Evolutionary conservation across 2,888 invertebrate species (phyloP).

Genomic region (Perdita meconis): DNA sequence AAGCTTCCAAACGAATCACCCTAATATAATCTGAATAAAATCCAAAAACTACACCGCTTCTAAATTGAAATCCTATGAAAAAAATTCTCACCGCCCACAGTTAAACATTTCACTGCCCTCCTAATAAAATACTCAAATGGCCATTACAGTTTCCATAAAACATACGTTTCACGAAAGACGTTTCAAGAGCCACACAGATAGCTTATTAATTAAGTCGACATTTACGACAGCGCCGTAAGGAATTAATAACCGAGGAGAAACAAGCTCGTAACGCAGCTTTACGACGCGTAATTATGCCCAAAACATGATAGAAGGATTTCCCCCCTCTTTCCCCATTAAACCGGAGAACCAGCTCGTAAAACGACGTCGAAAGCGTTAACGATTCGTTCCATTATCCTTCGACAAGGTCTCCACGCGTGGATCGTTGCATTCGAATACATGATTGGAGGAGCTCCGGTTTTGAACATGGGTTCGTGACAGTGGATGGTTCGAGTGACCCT

Average conservation of each 20-base stretch:
- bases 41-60: no score
- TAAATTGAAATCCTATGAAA: no score
- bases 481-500: not conserved
- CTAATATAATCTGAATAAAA: no score
- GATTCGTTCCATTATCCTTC: slow-evolving; percentile 14
- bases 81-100: no score
- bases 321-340: not conserved
- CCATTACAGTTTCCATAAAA: slow-evolving; percentile 12
- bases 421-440: not conserved
- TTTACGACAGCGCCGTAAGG: slow-evolving; percentile 33
- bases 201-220: slow-evolving; percentile 46
- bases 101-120: not conserved
- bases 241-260: slow-evolving; percentile 33
- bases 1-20: no score
- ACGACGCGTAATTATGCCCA: slow-evolving; percentile 32
- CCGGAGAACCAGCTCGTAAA: no score
- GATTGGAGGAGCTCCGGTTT: not conserved
- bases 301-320: not conserved
- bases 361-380: not conserved
- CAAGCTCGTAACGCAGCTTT: slow-evolving; percentile 36
- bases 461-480: not conserved
- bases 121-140: no score
- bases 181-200: not conserved
- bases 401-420: not conserved
- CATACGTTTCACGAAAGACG: not conserved